Evolutionary conservation across 2,113 vertebrate genomes (phyloP).

Genomic region (Poeciliopsis prolifica): DNA sequence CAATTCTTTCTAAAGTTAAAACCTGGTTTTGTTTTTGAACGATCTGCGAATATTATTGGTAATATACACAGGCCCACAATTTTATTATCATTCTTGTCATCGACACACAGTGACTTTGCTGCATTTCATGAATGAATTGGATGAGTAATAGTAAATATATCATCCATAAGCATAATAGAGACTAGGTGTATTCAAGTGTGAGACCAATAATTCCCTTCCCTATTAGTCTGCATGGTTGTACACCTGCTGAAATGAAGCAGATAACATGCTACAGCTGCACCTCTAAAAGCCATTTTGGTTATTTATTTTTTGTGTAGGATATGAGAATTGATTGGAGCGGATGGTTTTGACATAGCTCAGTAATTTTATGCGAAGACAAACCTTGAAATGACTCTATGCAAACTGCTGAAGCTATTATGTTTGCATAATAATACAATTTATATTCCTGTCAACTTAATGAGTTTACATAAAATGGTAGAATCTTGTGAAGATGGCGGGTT

Average conservation of each 20-base stretch:
- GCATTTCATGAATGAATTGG: neutral
- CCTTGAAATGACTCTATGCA: conserved; percentile 35
- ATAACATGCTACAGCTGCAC: conserved; percentile 15
- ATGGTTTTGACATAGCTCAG: conserved; percentile 47
- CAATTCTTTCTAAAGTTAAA: neutral
- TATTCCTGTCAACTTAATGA: conserved; percentile 41
- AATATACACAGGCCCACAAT: neutral
- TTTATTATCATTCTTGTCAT: neutral
- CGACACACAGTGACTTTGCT: neutral
- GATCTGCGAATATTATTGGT: neutral
- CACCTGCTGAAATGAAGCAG: conserved; percentile 16
- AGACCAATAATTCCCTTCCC: conserved; percentile 2
- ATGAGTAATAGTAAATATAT: conserved; percentile 4
- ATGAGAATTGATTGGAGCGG: conserved; percentile 41
- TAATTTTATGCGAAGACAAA: conserved; percentile 46
- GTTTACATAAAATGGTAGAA: conserved; percentile 19
- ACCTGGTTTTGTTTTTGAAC: neutral
- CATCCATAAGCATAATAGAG: neutral
- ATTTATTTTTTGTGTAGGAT: conserved; percentile 16
- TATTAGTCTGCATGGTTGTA: neutral
- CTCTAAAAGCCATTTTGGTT: conserved; percentile 13
- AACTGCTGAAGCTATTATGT: conserved; percentile 44
- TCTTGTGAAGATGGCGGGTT: conserved; percentile 1
- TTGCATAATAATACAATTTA: conserved; percentile 41
- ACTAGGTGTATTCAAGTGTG: conserved; percentile 1